Conservation (phyloP, 2,113 vertebrate species). For the Strix uralensis region DNA sequence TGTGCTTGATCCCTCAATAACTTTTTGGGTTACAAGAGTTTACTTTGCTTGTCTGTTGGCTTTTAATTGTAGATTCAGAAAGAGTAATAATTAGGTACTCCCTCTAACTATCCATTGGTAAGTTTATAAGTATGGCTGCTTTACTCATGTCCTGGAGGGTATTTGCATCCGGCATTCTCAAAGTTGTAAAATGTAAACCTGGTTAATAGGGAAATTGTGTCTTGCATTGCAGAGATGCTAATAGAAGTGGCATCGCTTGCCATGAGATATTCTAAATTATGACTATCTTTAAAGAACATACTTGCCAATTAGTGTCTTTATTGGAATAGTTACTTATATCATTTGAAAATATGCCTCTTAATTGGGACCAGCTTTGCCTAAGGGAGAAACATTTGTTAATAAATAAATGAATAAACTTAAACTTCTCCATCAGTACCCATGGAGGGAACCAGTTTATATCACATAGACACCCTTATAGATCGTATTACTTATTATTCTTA, state of each 20-base stretch:
- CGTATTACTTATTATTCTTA: not conserved
- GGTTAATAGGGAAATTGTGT: slow-evolving; percentile 37
- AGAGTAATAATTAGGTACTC: slow-evolving; percentile 3
- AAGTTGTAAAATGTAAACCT: not conserved
- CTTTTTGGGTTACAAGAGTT: not conserved
- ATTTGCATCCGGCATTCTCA: slow-evolving; percentile 27
- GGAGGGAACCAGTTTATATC: not conserved
- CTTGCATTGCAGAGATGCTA: slow-evolving; percentile 36
- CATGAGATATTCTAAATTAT: slow-evolving; percentile 56
- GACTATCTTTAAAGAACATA: slow-evolving; percentile 65
- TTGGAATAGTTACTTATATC: slow-evolving; percentile 64
- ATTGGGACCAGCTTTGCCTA: slow-evolving; percentile 62
- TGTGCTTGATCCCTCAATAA: not conserved
- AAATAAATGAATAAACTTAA: slow-evolving; percentile 64
- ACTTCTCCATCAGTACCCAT: not conserved
- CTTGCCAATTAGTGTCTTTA: slow-evolving; percentile 71
- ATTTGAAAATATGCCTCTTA: slow-evolving; percentile 61
- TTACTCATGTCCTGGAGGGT: not conserved
- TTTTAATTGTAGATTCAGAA: slow-evolving; percentile 34
- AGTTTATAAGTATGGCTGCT: not conserved
- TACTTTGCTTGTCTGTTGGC: slow-evolving; percentile 18
- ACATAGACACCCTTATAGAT: not conserved
- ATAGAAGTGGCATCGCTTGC: slow-evolving; percentile 42
- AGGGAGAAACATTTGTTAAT: slow-evolving; percentile 57
- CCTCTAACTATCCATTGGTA: not conserved